phyloP scores from a whole-genome alignment of 2,113 vertebrate species.

The Oryzias woworae region DNA sequence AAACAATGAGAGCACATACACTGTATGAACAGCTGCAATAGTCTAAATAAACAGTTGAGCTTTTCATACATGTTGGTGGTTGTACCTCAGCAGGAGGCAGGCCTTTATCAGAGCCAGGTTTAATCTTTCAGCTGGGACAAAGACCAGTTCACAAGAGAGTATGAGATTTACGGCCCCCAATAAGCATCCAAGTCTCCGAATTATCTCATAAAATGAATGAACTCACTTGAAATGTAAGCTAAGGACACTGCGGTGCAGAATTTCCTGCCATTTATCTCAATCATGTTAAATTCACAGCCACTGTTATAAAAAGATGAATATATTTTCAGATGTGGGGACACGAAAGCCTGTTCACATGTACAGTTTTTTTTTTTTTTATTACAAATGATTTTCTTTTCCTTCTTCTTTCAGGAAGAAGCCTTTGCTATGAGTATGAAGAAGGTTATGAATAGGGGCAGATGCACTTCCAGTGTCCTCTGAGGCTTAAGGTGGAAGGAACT shows the following conservation, averaged over 20 bases:
- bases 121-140: neutral
- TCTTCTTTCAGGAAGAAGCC: conserved; percentile 4
- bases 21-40: conserved; percentile 25
- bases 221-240: neutral
- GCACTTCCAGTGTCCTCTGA: conserved; percentile 48
- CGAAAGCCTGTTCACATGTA: neutral
- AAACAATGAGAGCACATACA: conserved; percentile 6
- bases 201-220: neutral
- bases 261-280: no score
- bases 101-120: neutral
- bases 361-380: neutral
- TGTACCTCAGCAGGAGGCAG: neutral
- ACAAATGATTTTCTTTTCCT: neutral
- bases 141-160: neutral
- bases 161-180: neutral
- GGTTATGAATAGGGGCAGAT: conserved; percentile 23
- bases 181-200: neutral
- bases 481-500: conserved; percentile 48
- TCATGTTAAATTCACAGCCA: no score
- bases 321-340: no score
- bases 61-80: neutral
- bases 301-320: no score
- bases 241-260: no score
- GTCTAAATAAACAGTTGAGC: conserved; percentile 19
- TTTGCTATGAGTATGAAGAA: conserved; percentile 2